Evolutionary conservation across 2,888 invertebrate species (phyloP).

Genomic region (Fragum sueziense): DNA sequence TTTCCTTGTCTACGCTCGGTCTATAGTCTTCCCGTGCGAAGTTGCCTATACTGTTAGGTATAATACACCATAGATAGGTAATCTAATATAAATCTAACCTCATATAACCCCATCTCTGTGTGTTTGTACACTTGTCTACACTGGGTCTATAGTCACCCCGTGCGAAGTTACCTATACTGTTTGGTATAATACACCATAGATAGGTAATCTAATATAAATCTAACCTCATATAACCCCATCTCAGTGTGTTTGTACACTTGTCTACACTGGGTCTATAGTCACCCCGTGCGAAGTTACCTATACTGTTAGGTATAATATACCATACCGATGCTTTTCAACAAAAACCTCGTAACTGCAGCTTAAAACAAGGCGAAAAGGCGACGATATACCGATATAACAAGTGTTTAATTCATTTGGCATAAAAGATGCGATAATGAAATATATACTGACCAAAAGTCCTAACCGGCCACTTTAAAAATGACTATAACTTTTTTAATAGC

Average conservation of each 20-base stretch:
- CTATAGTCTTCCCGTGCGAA: slow-evolving; percentile 72
- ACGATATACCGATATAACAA: too few species aligned
- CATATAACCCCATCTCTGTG: slow-evolving; percentile 66
- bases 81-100: too few species aligned
- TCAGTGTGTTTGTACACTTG: slow-evolving; percentile 65
- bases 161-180: slow-evolving; percentile 68
- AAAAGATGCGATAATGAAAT: too few species aligned
- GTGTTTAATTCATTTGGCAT: too few species aligned
- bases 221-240: slow-evolving; percentile 65
- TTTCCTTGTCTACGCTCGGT: slow-evolving; percentile 61
- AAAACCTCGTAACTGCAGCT: too few species aligned
- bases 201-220: too few species aligned
- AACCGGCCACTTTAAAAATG: too few species aligned
- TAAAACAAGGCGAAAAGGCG: too few species aligned
- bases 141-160: slow-evolving; percentile 68
- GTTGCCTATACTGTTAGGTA: slow-evolving; percentile 66
- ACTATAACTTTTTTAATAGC: too few species aligned
- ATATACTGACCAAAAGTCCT: too few species aligned
- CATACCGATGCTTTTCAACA: too few species aligned
- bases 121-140: slow-evolving; percentile 66
- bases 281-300: slow-evolving; percentile 68
- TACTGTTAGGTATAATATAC: slow-evolving; percentile 69
- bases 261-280: slow-evolving; percentile 67
- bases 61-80: slow-evolving; percentile 70
- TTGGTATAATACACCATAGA: slow-evolving; percentile 70